These are phyloP conservation scores for Pyrocephalus nanus DNA, from an alignment of 2,797 vertebrate species.

Conservation along the genomic window DNA sequence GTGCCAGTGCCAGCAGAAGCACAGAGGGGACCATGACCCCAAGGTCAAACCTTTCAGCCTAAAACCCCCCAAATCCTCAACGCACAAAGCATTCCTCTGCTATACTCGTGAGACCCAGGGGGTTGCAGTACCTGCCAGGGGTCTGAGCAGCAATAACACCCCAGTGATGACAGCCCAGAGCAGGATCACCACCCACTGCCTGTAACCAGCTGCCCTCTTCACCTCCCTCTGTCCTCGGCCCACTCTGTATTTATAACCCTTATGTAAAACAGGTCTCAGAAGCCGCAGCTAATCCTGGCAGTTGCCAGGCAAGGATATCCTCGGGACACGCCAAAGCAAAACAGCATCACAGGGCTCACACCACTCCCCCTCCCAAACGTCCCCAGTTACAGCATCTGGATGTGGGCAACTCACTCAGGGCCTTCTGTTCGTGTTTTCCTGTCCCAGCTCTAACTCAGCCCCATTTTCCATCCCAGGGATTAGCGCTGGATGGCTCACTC, in stretches of 20 bases:
- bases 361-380: rapidly evolving
- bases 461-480: not conserved
- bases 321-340: not conserved
- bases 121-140: not conserved
- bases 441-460: not conserved
- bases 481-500: not conserved
- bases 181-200: not conserved
- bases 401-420: not conserved
- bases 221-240: not conserved
- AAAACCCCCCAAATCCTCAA: rapidly evolving
- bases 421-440: too few species aligned
- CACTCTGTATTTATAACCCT: not conserved
- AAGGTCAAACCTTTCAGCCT: not conserved
- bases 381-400: rapidly evolving
- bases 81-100: not conserved
- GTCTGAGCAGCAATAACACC: not conserved
- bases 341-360: rapidly evolving
- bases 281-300: not conserved
- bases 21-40: not conserved
- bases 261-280: not conserved
- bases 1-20: not conserved
- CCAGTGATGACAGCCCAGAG: rapidly evolving
- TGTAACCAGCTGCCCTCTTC: not conserved
- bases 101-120: rapidly evolving
- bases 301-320: not conserved